Conservation (phyloP, 2,113 vertebrate species). For the Pterocles orientalis region DNA sequence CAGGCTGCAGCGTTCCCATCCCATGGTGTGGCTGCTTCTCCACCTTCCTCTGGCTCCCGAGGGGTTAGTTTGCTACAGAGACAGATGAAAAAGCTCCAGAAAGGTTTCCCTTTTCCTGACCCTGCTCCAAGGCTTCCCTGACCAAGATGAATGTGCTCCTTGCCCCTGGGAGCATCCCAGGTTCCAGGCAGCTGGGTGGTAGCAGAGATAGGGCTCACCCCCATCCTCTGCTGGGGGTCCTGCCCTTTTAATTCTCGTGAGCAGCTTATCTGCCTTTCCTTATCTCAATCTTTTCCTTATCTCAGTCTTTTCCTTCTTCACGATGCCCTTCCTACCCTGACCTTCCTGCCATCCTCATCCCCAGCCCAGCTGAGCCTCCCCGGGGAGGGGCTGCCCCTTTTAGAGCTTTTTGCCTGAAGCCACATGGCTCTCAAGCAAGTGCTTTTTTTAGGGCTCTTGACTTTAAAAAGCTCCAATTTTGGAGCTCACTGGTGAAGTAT, state of each 20-base stretch:
- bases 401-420: neutral
- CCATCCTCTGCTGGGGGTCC: neutral
- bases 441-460: slow-evolving; percentile 15
- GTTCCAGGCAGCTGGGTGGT: neutral
- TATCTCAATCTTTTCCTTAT: neutral
- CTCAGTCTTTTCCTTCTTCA: neutral
- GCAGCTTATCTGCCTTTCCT: neutral
- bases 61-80: neutral
- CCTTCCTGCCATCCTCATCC: neutral
- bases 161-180: neutral
- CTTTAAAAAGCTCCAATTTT: neutral
- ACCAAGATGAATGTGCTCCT: neutral
- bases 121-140: neutral
- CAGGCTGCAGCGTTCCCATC: accelerated
- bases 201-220: neutral
- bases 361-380: neutral
- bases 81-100: neutral
- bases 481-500: neutral
- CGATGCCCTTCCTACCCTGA: neutral
- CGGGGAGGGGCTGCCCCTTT: neutral
- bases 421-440: neutral
- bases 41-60: neutral
- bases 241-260: slow-evolving; percentile 11
- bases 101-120: neutral
- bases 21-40: neutral